These are phyloP conservation scores for Strigamia transsilvanica DNA, from an alignment of 2,888 invertebrate species.

Conservation along the genomic window DNA sequence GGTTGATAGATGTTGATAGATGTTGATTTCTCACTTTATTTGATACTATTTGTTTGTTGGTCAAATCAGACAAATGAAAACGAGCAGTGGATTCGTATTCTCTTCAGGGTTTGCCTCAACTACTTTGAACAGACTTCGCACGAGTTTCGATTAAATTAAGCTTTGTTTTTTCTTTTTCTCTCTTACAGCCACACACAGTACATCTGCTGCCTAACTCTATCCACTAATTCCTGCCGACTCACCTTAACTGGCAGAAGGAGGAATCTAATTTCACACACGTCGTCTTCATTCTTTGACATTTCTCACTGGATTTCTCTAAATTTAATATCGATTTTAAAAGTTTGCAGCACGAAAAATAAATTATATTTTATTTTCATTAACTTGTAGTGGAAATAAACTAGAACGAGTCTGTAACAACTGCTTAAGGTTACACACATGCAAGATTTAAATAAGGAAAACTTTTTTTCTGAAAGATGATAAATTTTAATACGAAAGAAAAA, in stretches of 20 bases:
- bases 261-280: not conserved
- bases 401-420: not conserved
- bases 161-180: not conserved
- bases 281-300: not conserved
- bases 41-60: not conserved
- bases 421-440: not conserved
- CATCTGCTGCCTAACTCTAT: not conserved
- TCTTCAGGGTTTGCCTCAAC: not conserved
- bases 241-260: not conserved
- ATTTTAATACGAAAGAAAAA: not conserved
- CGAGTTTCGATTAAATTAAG: not conserved
- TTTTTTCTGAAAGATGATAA: not conserved
- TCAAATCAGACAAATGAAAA: not conserved
- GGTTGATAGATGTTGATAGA: too few species aligned
- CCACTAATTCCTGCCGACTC: not conserved
- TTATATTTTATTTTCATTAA: too few species aligned
- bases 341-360: too few species aligned
- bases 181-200: too few species aligned
- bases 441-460: not conserved
- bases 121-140: not conserved
- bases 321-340: too few species aligned
- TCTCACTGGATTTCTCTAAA: not conserved
- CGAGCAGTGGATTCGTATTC: not conserved
- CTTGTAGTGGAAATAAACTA: not conserved
- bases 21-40: too few species aligned